These are phyloP conservation scores for Aegithalos caudatus DNA, from an alignment of 2,113 vertebrate genomes.

Conservation along the genomic window DNA sequence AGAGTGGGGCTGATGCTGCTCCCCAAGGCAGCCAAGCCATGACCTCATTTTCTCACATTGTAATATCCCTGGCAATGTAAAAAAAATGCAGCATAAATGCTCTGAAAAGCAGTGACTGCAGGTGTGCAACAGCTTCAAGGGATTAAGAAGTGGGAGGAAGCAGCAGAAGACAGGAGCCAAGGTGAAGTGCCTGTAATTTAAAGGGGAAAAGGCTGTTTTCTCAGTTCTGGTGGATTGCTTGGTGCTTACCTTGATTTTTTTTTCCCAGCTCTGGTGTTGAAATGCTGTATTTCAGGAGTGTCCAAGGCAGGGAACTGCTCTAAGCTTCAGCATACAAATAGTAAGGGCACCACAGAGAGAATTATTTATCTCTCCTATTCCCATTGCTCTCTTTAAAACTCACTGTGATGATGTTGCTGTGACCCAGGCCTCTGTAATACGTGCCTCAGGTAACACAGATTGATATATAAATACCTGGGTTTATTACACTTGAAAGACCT, in stretches of 20 bases:
- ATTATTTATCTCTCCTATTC: constrained; percentile 40
- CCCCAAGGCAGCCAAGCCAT: not conserved
- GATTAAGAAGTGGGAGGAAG: constrained; percentile 17
- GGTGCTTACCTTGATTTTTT: constrained; percentile 11
- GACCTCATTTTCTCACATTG: not conserved
- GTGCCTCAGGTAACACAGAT: constrained; percentile 45
- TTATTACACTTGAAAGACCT: constrained; percentile 54
- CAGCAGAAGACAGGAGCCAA: constrained; percentile 3
- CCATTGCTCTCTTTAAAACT: constrained; percentile 36
- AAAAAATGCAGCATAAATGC: not conserved
- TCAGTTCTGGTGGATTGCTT: not conserved
- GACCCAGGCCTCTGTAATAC: constrained; percentile 5
- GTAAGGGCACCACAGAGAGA: constrained; percentile 5
- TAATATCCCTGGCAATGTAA: not conserved
- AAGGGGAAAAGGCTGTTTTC: not conserved
- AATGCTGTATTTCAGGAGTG: constrained; percentile 6
- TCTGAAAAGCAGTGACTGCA: constrained; percentile 2
- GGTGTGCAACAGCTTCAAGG: constrained; percentile 26
- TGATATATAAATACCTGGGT: constrained; percentile 53
- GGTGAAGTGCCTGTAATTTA: constrained; percentile 24
- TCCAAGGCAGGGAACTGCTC: constrained; percentile 26
- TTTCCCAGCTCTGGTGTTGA: not conserved
- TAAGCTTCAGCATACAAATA: constrained; percentile 19
- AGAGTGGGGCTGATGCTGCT: not conserved
- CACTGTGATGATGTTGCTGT: constrained; percentile 15